These are phyloP conservation scores for Parasteatoda lunata DNA, from an alignment of 2,888 invertebrate species.

Conservation along the genomic window DNA sequence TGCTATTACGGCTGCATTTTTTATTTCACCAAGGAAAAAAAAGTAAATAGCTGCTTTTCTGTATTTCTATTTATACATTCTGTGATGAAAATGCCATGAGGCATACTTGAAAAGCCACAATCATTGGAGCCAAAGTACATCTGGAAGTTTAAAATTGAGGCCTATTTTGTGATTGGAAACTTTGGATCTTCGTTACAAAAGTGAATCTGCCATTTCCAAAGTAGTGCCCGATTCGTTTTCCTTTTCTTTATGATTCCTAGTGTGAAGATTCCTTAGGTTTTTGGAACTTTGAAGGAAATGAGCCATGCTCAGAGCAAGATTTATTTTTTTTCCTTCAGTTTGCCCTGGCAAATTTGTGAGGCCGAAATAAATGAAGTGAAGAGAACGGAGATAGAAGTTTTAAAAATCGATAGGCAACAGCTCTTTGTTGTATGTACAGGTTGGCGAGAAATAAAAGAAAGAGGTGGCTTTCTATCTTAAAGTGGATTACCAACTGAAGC, in stretches of 20 bases:
- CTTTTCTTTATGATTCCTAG: background rate
- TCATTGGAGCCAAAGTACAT: constrained; percentile 29
- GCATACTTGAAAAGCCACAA: constrained; percentile 24
- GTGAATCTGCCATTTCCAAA: background rate
- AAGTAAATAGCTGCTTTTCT: constrained; percentile 20
- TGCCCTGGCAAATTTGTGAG: background rate
- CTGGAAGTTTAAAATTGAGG: constrained; percentile 45
- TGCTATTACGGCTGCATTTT: background rate
- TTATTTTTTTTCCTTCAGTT: background rate
- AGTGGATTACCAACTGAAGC: too few relatives aligned
- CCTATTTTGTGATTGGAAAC: constrained; percentile 30
- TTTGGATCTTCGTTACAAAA: background rate
- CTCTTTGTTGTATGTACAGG: too few relatives aligned
- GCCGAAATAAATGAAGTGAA: background rate
- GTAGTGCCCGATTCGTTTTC: background rate
- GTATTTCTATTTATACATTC: constrained; percentile 36
- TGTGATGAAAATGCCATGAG: constrained; percentile 48
- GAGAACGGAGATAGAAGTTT: background rate
- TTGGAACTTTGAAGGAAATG: background rate
- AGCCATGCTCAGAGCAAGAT: background rate
- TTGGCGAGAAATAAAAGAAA: too few relatives aligned
- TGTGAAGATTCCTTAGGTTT: background rate
- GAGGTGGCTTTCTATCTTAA: too few relatives aligned
- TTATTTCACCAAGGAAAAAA: background rate
- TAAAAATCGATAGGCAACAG: background rate